Base-by-base conservation (phyloP, 2,888 invertebrate genomes). In the Stegophylla sp. region DNA sequence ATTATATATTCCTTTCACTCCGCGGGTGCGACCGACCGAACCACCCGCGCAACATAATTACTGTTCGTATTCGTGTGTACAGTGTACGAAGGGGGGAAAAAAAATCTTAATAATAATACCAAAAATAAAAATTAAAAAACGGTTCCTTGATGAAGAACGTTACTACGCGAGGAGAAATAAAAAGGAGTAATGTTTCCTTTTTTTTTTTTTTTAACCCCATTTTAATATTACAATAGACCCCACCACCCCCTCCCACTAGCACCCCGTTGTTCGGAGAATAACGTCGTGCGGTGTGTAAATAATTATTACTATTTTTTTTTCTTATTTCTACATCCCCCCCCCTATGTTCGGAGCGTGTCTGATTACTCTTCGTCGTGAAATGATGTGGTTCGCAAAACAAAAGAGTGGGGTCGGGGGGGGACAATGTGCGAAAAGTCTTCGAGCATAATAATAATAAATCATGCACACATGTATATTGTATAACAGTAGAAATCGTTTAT, bases 41-140 rank as follows among this genome's bases (percentile, higher is more conserved):
- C 43, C 56, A 56, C 43, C 43, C 17, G 17, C 17, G 17, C 56
- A 23, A 56, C 23, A 20, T 72, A 56, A 72, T 72, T 56, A 56
- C 53, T 56, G 45, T 73, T 61, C 45, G 73, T 61, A 61, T 45
- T 73, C 59, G 61, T 73, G 73, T 61, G 61, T 61, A 73, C 59
- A 72, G 20, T 3, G n/a, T 20, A 34, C 34, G 7, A 5, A 34
- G 34, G 7, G 7, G 3, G 7, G 34, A 43, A 59, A 59, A 56
- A 23, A 53, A n/a, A n/a, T n/a, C n/a, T n/a, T n/a, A n/a, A n/a
- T n/a, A n/a, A 53, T n/a, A 17, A 53, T 20, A 56, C 3, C 13
- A 45, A 15, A 45, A 45, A 45, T 9, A 45, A 45, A 45, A 45
- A 45, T 12, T n/a, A n/a, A 15, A 45, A 72, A 53, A 15, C 20